These are phyloP conservation scores for Corapipo altera DNA, from an alignment of 2,113 vertebrate genomes.

Conservation along the genomic window DNA sequence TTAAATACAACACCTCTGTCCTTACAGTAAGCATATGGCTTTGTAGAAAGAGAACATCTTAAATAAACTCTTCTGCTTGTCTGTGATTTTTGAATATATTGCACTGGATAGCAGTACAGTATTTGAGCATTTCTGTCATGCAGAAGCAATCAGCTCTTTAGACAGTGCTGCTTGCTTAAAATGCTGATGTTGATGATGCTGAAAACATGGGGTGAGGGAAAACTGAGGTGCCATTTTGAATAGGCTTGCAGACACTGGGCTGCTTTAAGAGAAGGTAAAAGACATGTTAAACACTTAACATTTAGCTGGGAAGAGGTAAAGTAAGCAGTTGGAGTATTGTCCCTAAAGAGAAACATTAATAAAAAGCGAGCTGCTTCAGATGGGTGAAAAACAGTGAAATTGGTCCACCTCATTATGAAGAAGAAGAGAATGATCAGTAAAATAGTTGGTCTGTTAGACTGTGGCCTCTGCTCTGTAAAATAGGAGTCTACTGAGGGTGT, in stretches of 20 bases:
- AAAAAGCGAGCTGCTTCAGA: not conserved
- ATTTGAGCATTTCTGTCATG: not conserved
- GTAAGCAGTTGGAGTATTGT: not conserved
- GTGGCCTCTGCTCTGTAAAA: not conserved
- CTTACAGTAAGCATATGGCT: not conserved
- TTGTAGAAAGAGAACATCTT: not conserved
- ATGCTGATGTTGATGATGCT: not conserved
- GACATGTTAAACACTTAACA: not conserved
- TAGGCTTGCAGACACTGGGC: not conserved
- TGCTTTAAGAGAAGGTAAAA: not conserved
- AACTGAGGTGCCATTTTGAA: not conserved
- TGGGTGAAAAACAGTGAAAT: not conserved
- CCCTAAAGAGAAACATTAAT: not conserved
- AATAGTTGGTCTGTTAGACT: not conserved
- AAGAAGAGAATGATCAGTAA: not conserved
- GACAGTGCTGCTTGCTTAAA: slow-evolving; percentile 3
- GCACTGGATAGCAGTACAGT: not conserved
- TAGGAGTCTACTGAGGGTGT: not conserved
- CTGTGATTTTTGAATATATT: not conserved
- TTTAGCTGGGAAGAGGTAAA: not conserved
- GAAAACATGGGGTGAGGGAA: not conserved
- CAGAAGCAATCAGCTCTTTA: slow-evolving; percentile 21
- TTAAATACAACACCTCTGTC: not conserved
- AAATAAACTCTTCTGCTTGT: not conserved
- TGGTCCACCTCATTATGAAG: not conserved